These are phyloP conservation scores for Solenopsis invicta DNA, from an alignment of 1,140 invertebrate genomes.

Conservation along the genomic window DNA sequence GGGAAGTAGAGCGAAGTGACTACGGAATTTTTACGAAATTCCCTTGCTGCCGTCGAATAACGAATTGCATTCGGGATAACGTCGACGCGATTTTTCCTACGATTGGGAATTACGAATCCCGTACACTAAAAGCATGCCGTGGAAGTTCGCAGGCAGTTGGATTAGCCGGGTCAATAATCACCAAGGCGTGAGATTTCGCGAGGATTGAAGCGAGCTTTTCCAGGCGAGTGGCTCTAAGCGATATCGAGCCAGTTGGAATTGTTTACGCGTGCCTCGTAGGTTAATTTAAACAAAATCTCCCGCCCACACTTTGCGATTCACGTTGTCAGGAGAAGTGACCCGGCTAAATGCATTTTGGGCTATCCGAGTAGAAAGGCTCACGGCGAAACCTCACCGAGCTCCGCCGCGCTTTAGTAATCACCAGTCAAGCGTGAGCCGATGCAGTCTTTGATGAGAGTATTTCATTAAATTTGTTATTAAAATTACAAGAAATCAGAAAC, in stretches of 20 bases:
- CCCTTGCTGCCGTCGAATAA: constrained; percentile 47
- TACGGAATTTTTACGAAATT: constrained; percentile 55
- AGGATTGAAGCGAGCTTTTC: not conserved
- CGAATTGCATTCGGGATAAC: constrained; percentile 59
- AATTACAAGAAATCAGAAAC: not conserved
- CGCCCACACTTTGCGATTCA: not conserved
- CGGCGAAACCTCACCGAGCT: constrained; percentile 17
- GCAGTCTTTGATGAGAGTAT: not conserved
- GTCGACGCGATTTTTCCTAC: constrained; percentile 60
- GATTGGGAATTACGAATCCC: constrained; percentile 36
- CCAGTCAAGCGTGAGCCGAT: constrained; percentile 1
- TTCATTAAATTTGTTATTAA: constrained; percentile 19
- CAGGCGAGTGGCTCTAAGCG: not conserved
- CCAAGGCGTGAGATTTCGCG: constrained; percentile 14
- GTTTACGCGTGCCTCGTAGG: constrained; percentile 8
- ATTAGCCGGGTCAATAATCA: constrained; percentile 29
- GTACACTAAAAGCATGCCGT: constrained; percentile 23
- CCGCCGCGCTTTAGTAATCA: constrained; percentile 15
- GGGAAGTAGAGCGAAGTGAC: constrained; percentile 49
- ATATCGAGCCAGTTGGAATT: not conserved
- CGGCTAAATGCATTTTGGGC: constrained; percentile 7
- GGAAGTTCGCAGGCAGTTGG: not conserved
- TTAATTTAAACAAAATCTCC: constrained; percentile 29
- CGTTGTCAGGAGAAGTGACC: constrained; percentile 29
- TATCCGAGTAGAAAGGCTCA: constrained; percentile 10